Base-by-base conservation (phyloP, 2,888 invertebrate species). In the Polia nebulosa region DNA sequence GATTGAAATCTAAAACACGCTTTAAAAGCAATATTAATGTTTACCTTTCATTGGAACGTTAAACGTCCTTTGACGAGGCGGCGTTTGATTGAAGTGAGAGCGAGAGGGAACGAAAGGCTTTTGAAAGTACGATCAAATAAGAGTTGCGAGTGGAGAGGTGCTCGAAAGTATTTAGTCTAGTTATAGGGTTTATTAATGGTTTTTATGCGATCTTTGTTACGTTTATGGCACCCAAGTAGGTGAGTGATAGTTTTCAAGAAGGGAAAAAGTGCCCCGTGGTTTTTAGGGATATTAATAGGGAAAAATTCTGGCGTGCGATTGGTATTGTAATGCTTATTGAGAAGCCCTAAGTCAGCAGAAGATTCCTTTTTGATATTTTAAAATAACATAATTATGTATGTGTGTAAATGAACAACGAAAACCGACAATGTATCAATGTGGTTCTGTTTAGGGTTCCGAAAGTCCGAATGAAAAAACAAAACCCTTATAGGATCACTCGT, bases 1-100 rank as follows among this genome's bases (percentile, higher is more conserved):
- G 20, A 69, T 44, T 68, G 44, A 76, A 61, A 65, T 75, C 32
- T 80, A 65, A 75, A 76, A 58, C 63, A 36, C 32, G 69, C 51
- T 58, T 52, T 65, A 41, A 64, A 59, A 76, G 62, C 56, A 45
- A 76, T 71, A 60, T 63, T 64, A 64, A 64, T 73, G 51, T 51
- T 44, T 34, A 60, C 66, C 60, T 76, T 66, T 61, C 59, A 71
- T 53, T 62, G 55, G n/a, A 63, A 47, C 52, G 52, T 65, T 70
- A 44, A 72, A 76, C 39, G 20, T 39, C 45, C 61, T 78, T 76
- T 76, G 65, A 65, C 45, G 52, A 25, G 45, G 52, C 27, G 25
- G 34, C 56, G 17, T 65, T 62, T 80, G 52, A 69, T 79, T 56
- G 67, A 76, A 56, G 58, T 44, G 27, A 59, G 53, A 56, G 39